Percentiles rank a stretch among this genome's conserved stretches.
phyloP scores from a whole-genome alignment of 2,797 vertebrate genomes.

The Lycodopsis pacificus region DNA sequence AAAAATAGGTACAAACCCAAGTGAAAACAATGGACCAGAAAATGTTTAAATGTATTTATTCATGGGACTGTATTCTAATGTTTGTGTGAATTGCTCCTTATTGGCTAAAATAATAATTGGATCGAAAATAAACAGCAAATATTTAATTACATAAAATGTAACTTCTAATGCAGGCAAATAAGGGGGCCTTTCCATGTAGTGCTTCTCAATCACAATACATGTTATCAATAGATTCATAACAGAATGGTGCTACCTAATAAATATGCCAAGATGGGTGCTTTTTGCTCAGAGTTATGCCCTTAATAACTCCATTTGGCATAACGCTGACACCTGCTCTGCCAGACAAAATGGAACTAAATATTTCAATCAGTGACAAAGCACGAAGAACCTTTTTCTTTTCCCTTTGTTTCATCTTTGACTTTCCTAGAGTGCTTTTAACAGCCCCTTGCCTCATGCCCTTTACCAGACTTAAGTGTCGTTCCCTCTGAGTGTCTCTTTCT shows the following conservation, averaged over 20 bases:
- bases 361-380: slow-evolving; percentile 77
- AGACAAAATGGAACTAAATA: slow-evolving; percentile 79
- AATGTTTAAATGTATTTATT: neutral
- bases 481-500: slow-evolving; percentile 63
- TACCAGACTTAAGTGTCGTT: slow-evolving; percentile 66
- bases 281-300: slow-evolving; percentile 76
- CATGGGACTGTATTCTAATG: neutral
- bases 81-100: neutral
- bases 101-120: neutral
- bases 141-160: slow-evolving; percentile 57
- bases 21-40: slow-evolving; percentile 4
- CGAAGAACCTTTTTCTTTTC: slow-evolving; percentile 68
- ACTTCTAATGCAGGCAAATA: slow-evolving; percentile 13
- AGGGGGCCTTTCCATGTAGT: slow-evolving; percentile 3
- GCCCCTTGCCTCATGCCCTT: slow-evolving; percentile 73
- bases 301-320: slow-evolving; percentile 80
- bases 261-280: slow-evolving; percentile 73
- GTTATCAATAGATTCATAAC: slow-evolving; percentile 78
- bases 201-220: slow-evolving; percentile 56
- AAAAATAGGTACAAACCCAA: neutral
- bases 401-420: slow-evolving; percentile 81
- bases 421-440: slow-evolving; percentile 74
- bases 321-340: slow-evolving; percentile 76
- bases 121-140: slow-evolving; percentile 20
- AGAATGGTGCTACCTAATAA: slow-evolving; percentile 76